Evolutionary conservation across 2,113 vertebrate species (phyloP), one percentile per base, ranked within the genome.

Genomic region (Scomber japonicus): DNA sequence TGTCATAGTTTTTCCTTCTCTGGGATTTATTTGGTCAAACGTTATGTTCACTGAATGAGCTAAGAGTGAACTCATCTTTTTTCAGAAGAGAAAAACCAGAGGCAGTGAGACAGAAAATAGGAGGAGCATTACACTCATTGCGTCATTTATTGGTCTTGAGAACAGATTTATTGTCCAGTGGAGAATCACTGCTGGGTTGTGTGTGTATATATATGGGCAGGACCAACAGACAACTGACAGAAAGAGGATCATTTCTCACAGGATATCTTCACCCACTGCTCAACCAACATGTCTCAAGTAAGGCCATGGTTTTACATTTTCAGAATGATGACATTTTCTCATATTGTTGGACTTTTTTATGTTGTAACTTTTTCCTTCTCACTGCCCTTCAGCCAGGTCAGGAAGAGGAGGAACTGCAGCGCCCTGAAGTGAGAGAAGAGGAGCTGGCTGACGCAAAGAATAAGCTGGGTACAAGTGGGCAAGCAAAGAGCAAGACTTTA

Each of bases 401-500:
- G 11, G 84, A 86, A 27, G 92, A 97, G 72, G 96, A 88, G 21
- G 90, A 80, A 21, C 71, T 72, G 90, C 97, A 99, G 93, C 96
- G 96, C 15, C 97, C 96, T 65, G 95, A 95, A 15, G 89, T 98
- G 90, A 97, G 94, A 78, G 96, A 97, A 3, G 97, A 99, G 76
- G 97, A 99, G 76, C 94, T 99, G 63, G 95, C 95, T 74, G 95
- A 96, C 74, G 95, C 96, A 15, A 96, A 89, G 88, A 90, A 89
- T 79, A 96, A 94, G 21, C 95, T 99, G 65, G 56, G 92, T n/a
- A 85, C 73, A 44, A 94, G 95, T 71, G 95, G 93, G 27, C 92
- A 95, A 27, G 91, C 96, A 68, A 98, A 96, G 92, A 96, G 97
- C 83, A 99, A 99, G 93, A 99, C 98, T 2, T 95, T 97, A 72